Evolutionary conservation across 2,888 invertebrate genomes (phyloP), one percentile per base, ranked within the genome.

Genomic region (Uropetala carovei): DNA sequence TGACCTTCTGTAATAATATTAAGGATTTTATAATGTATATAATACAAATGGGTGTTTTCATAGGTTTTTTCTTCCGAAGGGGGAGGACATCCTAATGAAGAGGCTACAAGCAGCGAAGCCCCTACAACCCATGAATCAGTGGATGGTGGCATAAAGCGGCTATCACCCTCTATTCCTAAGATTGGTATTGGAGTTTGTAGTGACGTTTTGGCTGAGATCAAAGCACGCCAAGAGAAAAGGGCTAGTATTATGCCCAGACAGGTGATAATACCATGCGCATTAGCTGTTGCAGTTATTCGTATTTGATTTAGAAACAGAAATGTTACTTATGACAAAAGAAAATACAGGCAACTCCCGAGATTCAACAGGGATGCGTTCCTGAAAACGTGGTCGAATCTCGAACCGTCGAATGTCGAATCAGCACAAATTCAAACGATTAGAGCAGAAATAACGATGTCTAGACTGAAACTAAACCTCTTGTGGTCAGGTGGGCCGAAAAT

Each of bases 141-240:
- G 16, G 92, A 43, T 56, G 91, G 81, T n/a, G 84, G 83, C 22
- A 84, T 75, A 18, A 92, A 92, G 68, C 56, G 86, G 27, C 59
- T 92, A 11, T 83, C 91, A 30, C 57, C 92, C 27, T 85, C 93
- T 64, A 93, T 94, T 64, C 93, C 93, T 82, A 92, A 93, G 91
- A 92, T 94, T 13, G 94, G 93, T 58, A 93, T 94, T 56, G 93
- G 94, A 16, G 92, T 94, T 91, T 94, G 94, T 16, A 94, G 94
- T 56, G 94, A 94, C 84, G 94, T 94, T 10, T 92, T 94, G 92
- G 94, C 94, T 16, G 94, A 94, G 92, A 94, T 95, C 94, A 94
- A 94, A 92, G 94, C 94, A 18, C 93, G 94, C 60, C 94, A 94
- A 94, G 93, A 94, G 94, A 89, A 89, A 64, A 89, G 89, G 64